Percentiles rank a stretch among this genome's conserved stretches.
These are phyloP conservation scores for Pipistrellus pygmaeus DNA, from an alignment of 2,797 vertebrate species.

Conservation along the genomic window DNA sequence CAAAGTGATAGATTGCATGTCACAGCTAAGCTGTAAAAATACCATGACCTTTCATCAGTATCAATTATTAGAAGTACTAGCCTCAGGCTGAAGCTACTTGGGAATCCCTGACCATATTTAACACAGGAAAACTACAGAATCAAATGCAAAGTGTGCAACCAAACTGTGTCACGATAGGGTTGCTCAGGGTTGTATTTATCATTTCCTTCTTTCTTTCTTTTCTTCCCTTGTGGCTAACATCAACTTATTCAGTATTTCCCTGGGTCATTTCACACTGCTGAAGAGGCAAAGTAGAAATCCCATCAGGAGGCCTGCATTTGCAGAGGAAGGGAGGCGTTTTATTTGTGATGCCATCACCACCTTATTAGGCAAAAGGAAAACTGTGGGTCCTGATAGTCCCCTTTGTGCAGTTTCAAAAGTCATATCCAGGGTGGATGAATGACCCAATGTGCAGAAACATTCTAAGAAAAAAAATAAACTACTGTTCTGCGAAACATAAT, in stretches of 20 bases:
- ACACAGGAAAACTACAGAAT: constrained; percentile 61
- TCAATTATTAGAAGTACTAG: constrained; percentile 84
- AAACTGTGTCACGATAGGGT: background rate
- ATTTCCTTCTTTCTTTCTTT: constrained; percentile 27
- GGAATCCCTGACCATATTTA: constrained; percentile 74
- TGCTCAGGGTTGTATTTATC: constrained; percentile 58
- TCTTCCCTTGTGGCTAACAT: constrained; percentile 53
- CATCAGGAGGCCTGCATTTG: constrained; percentile 25
- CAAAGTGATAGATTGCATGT: constrained; percentile 83
- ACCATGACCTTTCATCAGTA: constrained; percentile 82
- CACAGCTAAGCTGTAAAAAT: constrained; percentile 82
- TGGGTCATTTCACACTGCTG: constrained; percentile 77
- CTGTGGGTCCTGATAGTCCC: background rate
- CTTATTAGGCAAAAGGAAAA: constrained; percentile 47
- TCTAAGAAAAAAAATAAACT: background rate
- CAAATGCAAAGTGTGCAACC: constrained; percentile 36
- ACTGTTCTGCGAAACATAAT: background rate
- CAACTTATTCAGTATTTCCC: constrained; percentile 75
- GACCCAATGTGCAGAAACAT: background rate
- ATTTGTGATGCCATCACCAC: constrained; percentile 11
- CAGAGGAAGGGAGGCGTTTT: background rate
- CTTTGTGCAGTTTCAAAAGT: constrained; percentile 27
- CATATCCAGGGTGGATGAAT: background rate
- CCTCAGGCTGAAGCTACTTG: constrained; percentile 79
- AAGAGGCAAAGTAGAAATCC: constrained; percentile 72